Percentiles rank a stretch among this genome's conserved stretches.
These are phyloP conservation scores for Pachyrhynchus sulphureomaculatus DNA, from an alignment of 1,140 invertebrate species.

Conservation along the genomic window DNA sequence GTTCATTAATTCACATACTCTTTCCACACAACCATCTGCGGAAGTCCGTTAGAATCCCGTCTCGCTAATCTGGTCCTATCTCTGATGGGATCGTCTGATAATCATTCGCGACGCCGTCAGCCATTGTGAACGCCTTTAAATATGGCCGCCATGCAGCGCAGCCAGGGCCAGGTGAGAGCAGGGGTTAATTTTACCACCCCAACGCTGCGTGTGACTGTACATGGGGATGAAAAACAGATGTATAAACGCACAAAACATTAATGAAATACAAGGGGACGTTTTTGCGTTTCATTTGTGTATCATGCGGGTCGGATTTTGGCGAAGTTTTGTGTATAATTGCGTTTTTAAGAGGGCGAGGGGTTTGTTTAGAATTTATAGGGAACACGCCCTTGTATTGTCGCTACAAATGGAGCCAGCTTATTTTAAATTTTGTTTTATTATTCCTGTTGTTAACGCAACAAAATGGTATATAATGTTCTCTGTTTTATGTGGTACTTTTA, in stretches of 20 bases:
- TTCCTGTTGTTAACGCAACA: too few relatives aligned
- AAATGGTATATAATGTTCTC: too few relatives aligned
- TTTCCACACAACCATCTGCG: slow-evolving; percentile 42
- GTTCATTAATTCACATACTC: slow-evolving; percentile 1
- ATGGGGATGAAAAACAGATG: slow-evolving; percentile 33
- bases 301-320: slow-evolving; percentile 21
- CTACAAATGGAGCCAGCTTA: too few relatives aligned
- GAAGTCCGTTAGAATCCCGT: slow-evolving; percentile 48
- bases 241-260: slow-evolving; percentile 29
- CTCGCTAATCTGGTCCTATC: slow-evolving; percentile 46
- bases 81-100: slow-evolving; percentile 46
- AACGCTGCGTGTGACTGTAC: slow-evolving; percentile 26
- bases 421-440: too few relatives aligned
- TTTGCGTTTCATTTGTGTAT: slow-evolving; percentile 15
- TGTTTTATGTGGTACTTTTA: too few relatives aligned
- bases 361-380: neutral
- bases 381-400: too few relatives aligned
- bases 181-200: slow-evolving; percentile 33
- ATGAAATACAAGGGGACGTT: slow-evolving; percentile 18
- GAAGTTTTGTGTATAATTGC: slow-evolving; percentile 9
- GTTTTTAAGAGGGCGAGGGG: neutral
- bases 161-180: slow-evolving; percentile 32
- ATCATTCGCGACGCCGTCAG: slow-evolving; percentile 35
- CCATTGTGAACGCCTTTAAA: slow-evolving; percentile 44
- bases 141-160: slow-evolving; percentile 37